Conservation (phyloP, 2,888 invertebrate species). For the Plebejus anna region DNA sequence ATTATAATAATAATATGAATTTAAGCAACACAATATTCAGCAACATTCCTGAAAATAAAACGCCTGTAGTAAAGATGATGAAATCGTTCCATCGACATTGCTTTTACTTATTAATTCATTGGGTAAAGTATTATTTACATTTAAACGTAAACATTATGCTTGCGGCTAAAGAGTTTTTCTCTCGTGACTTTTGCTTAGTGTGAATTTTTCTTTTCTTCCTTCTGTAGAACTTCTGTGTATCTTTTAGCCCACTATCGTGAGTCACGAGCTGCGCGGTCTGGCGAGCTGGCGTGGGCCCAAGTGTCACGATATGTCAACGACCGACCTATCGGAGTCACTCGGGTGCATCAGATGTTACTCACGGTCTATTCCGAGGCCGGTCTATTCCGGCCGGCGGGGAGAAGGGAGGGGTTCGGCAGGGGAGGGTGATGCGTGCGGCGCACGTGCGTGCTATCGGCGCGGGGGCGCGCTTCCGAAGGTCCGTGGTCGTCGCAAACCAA, state of each 20-base stretch:
- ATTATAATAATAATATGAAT: background rate
- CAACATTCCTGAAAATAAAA: background rate
- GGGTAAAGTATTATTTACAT: background rate
- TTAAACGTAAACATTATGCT: background rate
- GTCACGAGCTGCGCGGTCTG: constrained; percentile 13
- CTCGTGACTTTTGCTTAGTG: background rate
- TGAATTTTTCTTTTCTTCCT: background rate
- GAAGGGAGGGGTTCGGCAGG: background rate
- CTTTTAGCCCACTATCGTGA: background rate
- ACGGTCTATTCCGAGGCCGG: constrained; percentile 3
- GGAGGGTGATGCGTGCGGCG: background rate
- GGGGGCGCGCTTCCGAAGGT: constrained; percentile 18
- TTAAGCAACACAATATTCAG: background rate
- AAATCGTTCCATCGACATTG: background rate
- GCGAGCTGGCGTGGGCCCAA: background rate
- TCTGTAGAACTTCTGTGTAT: background rate
- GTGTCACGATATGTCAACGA: constrained; percentile 22
- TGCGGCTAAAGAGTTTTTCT: background rate
- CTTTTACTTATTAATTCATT: background rate
- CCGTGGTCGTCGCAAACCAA: background rate
- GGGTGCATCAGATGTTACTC: constrained; percentile 12
- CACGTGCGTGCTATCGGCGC: constrained; percentile 26
- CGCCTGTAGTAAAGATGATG: background rate
- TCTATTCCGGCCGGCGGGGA: background rate
- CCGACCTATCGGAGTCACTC: constrained; percentile 22